Evolutionary conservation across 2,888 invertebrate species (phyloP).

Genomic region (Leptopterna dolabrata): DNA sequence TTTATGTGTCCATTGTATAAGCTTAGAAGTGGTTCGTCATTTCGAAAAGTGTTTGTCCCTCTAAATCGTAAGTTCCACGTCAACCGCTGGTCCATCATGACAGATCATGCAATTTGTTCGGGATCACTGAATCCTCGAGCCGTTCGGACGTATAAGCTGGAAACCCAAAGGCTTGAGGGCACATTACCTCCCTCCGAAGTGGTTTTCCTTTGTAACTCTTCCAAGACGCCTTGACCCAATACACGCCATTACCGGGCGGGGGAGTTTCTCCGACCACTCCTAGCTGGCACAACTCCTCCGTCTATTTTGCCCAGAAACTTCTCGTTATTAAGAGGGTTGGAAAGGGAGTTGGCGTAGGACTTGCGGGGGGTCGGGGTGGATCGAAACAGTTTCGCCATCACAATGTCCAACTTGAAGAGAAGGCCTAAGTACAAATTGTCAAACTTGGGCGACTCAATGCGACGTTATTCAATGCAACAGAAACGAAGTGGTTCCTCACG

Average conservation of each 20-base stretch:
- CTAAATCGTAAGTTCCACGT: no score
- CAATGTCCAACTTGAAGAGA: conserved; percentile 11
- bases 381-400: neutral
- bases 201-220: conserved; percentile 12
- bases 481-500: neutral
- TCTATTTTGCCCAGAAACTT: neutral
- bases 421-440: neutral
- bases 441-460: neutral
- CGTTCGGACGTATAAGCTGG: no score
- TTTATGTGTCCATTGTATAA: no score
- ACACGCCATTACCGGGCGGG: conserved; percentile 9
- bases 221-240: conserved; percentile 25
- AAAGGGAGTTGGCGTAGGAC: neutral
- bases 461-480: neutral
- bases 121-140: no score
- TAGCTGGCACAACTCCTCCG: neutral
- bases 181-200: neutral
- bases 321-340: neutral
- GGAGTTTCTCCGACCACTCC: conserved; percentile 8
- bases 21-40: no score
- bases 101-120: no score
- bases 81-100: no score
- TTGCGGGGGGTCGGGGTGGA: neutral
- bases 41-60: no score
- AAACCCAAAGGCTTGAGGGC: neutral